Conservation (phyloP, 1,140 invertebrate genomes). For the Scaptomyza hsui region DNA sequence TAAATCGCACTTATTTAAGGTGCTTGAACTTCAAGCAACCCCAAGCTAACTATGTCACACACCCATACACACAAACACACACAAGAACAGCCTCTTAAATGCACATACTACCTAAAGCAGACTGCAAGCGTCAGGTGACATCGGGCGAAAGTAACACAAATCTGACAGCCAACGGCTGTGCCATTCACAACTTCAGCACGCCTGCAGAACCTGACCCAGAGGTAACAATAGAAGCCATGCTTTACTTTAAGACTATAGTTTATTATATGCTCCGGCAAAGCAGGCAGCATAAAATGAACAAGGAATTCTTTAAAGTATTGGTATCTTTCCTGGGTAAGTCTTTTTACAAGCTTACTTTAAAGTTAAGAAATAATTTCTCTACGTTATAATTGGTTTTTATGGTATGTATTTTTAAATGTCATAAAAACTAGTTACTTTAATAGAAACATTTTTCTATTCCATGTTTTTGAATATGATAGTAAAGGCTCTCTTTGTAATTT, state of each 20-base stretch:
- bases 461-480: background rate
- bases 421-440: no score
- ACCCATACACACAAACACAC: conserved; percentile 1
- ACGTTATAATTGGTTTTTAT: no score
- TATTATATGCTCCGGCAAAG: background rate
- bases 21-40: conserved; percentile 5
- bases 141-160: conserved; percentile 6
- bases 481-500: background rate
- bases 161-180: conserved; percentile 23
- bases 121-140: conserved; percentile 10
- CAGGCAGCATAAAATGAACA: conserved; percentile 3
- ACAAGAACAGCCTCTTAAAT: background rate
- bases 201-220: background rate
- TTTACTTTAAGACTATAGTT: conserved; percentile 7
- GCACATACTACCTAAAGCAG: background rate
- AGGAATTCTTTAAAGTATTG: background rate
- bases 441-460: no score
- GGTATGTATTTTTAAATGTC: no score
- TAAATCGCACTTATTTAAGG: conserved; percentile 41
- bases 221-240: conserved; percentile 1
- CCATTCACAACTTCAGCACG: background rate
- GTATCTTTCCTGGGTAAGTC: no score
- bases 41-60: background rate
- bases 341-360: background rate
- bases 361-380: no score